Base-by-base conservation (phyloP, 2,113 vertebrate species). In the Aspiorhynchus laticeps region DNA sequence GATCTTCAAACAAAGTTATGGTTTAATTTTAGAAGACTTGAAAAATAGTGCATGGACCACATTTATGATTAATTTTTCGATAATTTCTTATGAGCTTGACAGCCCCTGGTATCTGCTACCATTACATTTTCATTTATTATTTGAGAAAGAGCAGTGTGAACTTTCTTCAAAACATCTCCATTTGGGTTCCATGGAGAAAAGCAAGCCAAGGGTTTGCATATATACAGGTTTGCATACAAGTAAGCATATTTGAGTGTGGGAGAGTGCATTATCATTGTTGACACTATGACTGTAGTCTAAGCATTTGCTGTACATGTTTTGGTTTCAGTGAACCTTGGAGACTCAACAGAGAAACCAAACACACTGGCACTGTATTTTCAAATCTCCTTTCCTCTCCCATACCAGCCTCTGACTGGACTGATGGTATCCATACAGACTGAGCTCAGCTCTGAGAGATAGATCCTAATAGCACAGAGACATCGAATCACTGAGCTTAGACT, bases 241-340 rank as follows among this genome's bases (percentile, higher is more conserved):
- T n/a, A 24, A 7, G 74, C 73, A 79, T 41, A 73, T 56, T n/a
- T 21, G 11, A 87, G 80, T 77, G 86, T 87, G 80, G 59, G 80
- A 87, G 80, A 77, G 31, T 77, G 46, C 3, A 83, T 87, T 87
- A 75, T 87, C 74, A 83, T 69, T 76, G 59, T 67, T 87, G 80
- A 51, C 21, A 33, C 26, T 43, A 26, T 56, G 48, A 28, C 78
- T 75, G 36, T 41, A 56, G 76, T 86, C 77, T 80, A 69, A 79
- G 77, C 78, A 81, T 74, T 71, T 73, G 24, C 67, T 80, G 63
- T 46, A 73, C 46, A 5, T 87, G 86, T 83, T 81, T 82, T 71
- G 78, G 78, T 59, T 86, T 80, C 78, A 81, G 7, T 80, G 43
- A 61, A 53, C 46, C 61, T 80, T 48, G 38, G 46, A 84, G 83